A percentile compares a stretch with the other conserved stretches of the same genome.
Conservation (phyloP, 2,797 vertebrate genomes). For the Cryptoblepharus egeriae region DNA sequence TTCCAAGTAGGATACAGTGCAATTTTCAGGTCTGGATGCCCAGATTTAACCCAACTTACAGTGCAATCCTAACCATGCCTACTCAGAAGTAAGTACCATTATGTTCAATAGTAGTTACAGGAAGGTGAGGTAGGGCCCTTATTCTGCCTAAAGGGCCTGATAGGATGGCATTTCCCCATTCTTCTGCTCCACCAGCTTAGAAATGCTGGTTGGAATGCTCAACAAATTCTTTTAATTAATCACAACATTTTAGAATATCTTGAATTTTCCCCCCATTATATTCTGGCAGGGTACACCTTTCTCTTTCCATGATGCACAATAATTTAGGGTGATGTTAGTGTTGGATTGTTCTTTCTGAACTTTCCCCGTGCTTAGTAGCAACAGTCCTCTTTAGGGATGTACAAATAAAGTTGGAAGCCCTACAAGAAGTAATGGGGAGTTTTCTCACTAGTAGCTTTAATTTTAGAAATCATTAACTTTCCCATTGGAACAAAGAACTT, state of each 20-base stretch:
- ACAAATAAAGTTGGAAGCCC: not conserved
- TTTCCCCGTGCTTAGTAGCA: not conserved
- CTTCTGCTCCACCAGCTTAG: conserved; percentile 15
- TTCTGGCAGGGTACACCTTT: not conserved
- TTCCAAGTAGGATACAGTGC: not conserved
- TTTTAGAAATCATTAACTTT: not conserved
- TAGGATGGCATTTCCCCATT: not conserved
- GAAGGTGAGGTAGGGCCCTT: no score
- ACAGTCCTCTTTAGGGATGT: not conserved
- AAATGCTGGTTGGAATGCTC: not conserved
- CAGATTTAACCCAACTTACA: not conserved
- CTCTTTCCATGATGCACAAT: not conserved
- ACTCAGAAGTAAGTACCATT: no score
- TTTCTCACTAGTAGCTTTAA: not conserved
- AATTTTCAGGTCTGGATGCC: not conserved
- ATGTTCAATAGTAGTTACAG: no score
- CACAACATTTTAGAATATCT: conserved; percentile 16
- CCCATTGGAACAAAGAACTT: not conserved
- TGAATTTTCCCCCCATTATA: not conserved
- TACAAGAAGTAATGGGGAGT: not conserved
- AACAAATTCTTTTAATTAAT: not conserved
- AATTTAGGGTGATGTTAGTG: not conserved
- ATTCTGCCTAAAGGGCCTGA: conserved; percentile 16
- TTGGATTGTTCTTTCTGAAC: not conserved
- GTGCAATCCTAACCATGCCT: no score